Evolutionary conservation across 2,888 invertebrate genomes (phyloP), one percentile per base, ranked within the genome.

Genomic region (Neoaliturus tenellus): DNA sequence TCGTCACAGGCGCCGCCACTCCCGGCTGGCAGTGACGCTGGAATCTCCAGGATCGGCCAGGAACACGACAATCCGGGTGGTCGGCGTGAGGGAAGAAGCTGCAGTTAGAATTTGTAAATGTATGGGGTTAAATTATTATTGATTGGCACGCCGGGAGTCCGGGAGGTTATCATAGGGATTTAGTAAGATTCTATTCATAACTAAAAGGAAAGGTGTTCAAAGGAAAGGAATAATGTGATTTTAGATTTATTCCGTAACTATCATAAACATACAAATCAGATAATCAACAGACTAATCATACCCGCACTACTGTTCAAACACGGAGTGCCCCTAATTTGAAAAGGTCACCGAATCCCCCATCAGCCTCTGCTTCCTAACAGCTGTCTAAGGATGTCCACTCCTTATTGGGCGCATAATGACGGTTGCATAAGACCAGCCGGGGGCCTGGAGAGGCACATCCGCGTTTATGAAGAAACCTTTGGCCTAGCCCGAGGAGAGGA

Each of bases 391-490:
- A 62, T 55, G 62, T 62, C 31, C 62, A 10, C 28, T 62, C 62
- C 62, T 62, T 62, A 14, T 62, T 5, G 17, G 62, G 62, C 14
- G 25, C 17, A 51, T 23, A 51, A 51, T 17, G 48, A 14, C 51
- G 28, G 55, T 62, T 62, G 31, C 62, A 17, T 31, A 62, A 62
- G 62, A 1, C 4, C 51, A 51, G 62, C 62, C 62, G 17, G 62
- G 3, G 62, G 62, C 28, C 62, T 2, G 31, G 20, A 14, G 8
- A 55, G 31, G 62, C 62, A 62, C 62, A 62, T 62, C 62, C 62
- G 62, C 62, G 62, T 62, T 28, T 62, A 62, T 62, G 62, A 62
- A 62, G 62, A 62, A 39, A 69, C 69, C 69, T 69, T 39, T 69
- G 69, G 69, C 39, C 69, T 69, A 67, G 69, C 69, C 39, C 1